Percentiles rank a stretch among this genome's conserved stretches.
Conservation (phyloP, 2,797 vertebrate genomes). For the Neomorphus geoffroyi region DNA sequence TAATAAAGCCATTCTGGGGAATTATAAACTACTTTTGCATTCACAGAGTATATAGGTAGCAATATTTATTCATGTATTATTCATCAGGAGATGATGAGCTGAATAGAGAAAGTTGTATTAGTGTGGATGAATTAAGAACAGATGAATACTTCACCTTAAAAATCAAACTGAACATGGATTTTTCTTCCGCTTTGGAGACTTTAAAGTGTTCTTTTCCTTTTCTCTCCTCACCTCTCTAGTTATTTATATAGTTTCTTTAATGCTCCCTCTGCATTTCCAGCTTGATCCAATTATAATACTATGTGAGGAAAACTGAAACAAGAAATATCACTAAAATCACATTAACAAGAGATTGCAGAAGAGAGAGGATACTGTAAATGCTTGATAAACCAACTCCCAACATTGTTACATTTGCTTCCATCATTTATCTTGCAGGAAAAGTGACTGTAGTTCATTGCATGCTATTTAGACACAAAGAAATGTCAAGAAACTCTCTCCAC, state of each 20-base stretch:
- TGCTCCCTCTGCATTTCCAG: background rate
- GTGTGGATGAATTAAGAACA: conserved; percentile 46
- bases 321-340: background rate
- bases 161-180: background rate
- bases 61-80: conserved; percentile 59
- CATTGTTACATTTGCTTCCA: background rate
- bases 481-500: background rate
- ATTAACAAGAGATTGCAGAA: background rate
- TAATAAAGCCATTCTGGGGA: conserved; percentile 54
- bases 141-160: conserved; percentile 12
- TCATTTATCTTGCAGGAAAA: background rate
- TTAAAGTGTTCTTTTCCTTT: background rate
- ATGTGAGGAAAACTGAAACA: background rate
- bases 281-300: background rate
- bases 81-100: conserved; percentile 55
- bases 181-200: background rate
- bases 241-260: background rate
- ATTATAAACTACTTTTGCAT: conserved; percentile 41
- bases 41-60: conserved; percentile 10
- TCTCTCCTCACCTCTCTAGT: background rate
- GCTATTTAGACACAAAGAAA: background rate
- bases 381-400: background rate
- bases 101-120: conserved; percentile 3
- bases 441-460: background rate
- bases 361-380: background rate